Evolutionary conservation across 2,888 invertebrate genomes (phyloP).

Genomic region (Monopis laevigella): DNA sequence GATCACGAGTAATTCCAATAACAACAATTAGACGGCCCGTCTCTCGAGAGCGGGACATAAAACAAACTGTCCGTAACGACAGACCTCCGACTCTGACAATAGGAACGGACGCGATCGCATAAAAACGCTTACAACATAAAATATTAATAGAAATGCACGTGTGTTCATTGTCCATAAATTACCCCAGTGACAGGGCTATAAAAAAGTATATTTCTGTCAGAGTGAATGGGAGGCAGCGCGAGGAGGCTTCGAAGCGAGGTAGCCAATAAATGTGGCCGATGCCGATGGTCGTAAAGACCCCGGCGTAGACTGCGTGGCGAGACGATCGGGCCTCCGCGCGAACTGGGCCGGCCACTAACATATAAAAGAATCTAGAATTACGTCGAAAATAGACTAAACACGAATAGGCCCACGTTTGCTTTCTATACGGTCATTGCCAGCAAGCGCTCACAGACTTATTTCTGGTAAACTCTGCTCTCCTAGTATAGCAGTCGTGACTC

Average conservation of each 20-base stretch:
- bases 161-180: constrained; percentile 67
- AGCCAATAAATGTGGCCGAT: constrained; percentile 54
- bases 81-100: constrained; percentile 32
- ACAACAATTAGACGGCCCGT: constrained; percentile 38
- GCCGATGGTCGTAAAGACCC: constrained; percentile 49
- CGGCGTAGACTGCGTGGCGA: constrained; percentile 62
- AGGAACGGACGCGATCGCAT: constrained; percentile 36
- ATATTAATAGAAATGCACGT: constrained; percentile 68
- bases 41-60: constrained; percentile 39
- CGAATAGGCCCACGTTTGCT: neutral
- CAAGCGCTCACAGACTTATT: neutral
- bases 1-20: constrained; percentile 35
- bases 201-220: constrained; percentile 62
- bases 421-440: constrained; percentile 2
- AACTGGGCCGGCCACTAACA: constrained; percentile 32
- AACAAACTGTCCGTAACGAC: constrained; percentile 42
- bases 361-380: constrained; percentile 6
- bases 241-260: constrained; percentile 60
- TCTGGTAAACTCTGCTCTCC: neutral
- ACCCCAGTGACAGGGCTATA: constrained; percentile 64
- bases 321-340: constrained; percentile 2
- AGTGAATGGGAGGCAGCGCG: constrained; percentile 61
- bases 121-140: constrained; percentile 61
- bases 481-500: constrained; percentile 20
- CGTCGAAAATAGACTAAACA: neutral